phyloP scores from a whole-genome alignment of 2,888 invertebrate species.

The Ceraclea dissimilis region DNA sequence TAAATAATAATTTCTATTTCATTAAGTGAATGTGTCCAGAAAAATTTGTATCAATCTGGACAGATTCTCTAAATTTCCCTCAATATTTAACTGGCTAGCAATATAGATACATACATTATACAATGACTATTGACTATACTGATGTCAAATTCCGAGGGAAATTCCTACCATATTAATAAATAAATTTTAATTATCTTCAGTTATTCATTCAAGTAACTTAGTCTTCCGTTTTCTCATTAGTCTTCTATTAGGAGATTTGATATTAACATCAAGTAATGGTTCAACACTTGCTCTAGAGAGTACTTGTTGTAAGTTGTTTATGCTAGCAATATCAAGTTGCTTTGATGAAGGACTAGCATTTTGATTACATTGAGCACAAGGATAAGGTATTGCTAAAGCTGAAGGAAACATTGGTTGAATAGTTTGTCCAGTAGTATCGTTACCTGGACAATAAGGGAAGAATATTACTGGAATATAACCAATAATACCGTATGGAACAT shows the following conservation, averaged over 20 bases:
- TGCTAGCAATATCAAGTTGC: slow-evolving; percentile 6
- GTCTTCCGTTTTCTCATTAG: background rate
- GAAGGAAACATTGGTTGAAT: slow-evolving; percentile 53
- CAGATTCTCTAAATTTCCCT: background rate
- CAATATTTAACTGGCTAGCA: background rate
- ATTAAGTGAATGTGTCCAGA: background rate
- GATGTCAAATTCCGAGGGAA: background rate
- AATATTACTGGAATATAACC: slow-evolving; percentile 67
- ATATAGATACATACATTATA: too few species aligned
- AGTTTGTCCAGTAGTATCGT: slow-evolving; percentile 38
- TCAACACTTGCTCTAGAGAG: slow-evolving; percentile 28
- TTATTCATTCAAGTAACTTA: background rate
- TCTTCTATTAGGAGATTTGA: slow-evolving; percentile 28
- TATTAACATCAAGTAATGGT: slow-evolving; percentile 20
- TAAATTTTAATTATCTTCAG: too few species aligned
- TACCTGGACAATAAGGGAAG: slow-evolving; percentile 59
- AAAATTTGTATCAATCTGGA: background rate
- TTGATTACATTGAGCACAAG: slow-evolving; percentile 51
- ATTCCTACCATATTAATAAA: background rate
- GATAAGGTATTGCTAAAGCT: slow-evolving; percentile 54
- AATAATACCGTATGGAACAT: slow-evolving; percentile 52
- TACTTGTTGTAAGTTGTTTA: slow-evolving; percentile 29
- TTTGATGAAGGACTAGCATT: slow-evolving; percentile 6
- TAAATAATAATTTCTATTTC: background rate
- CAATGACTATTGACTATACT: too few species aligned